Conservation (phyloP, 2,888 invertebrate genomes). For the Dasypogon diadema region DNA sequence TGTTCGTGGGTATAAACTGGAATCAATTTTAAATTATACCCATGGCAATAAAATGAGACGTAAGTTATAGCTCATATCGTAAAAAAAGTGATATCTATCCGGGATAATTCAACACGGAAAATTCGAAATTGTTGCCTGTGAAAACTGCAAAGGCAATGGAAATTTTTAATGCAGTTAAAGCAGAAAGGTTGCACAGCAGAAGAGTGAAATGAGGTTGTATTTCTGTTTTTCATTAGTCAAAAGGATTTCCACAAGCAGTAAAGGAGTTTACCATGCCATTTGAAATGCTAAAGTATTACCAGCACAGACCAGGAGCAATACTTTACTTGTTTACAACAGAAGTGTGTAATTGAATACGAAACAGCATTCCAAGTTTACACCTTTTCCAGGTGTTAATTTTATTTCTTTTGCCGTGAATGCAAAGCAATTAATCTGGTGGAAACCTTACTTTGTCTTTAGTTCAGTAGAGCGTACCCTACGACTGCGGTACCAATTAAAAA, state of each 20-base stretch:
- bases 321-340: conserved; percentile 9
- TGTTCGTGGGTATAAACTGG: conserved; percentile 34
- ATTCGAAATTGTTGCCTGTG: conserved; percentile 1
- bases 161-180: conserved; percentile 25
- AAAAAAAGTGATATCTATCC: conserved; percentile 31
- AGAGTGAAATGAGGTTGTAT: neutral
- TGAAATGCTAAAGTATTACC: neutral
- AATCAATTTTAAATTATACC: conserved; percentile 28
- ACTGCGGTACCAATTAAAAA: too few relatives aligned
- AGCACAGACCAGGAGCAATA: conserved; percentile 15
- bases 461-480: too few relatives aligned
- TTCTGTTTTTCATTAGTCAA: conserved; percentile 19
- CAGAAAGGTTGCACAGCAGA: neutral
- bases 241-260: too few relatives aligned
- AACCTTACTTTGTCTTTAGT: too few relatives aligned
- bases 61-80: conserved; percentile 31
- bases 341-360: conserved; percentile 28
- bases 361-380: conserved; percentile 15
- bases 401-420: conserved; percentile 4
- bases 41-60: conserved; percentile 8
- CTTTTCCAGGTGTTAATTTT: conserved; percentile 29
- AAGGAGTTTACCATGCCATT: conserved; percentile 21
- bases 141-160: conserved; percentile 5
- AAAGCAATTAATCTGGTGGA: conserved; percentile 16
- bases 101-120: neutral